Evolutionary conservation across 2,113 vertebrate genomes (phyloP).

Genomic region (Ctenodactylus gundi): DNA sequence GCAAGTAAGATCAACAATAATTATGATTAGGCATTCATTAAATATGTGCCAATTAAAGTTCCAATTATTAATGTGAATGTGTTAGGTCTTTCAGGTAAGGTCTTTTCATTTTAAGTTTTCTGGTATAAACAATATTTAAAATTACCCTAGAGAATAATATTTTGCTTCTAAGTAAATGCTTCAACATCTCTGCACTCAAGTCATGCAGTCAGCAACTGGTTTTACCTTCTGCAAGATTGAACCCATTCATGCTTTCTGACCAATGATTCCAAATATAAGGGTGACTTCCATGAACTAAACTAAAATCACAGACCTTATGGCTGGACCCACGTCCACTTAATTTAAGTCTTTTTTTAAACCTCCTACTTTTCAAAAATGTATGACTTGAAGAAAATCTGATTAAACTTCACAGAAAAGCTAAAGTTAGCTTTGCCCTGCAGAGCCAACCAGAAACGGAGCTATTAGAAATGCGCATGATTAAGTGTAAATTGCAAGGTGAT

Average conservation of each 20-base stretch:
- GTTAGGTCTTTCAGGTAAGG: neutral
- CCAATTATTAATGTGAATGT: neutral
- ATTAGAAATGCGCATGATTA: constrained; percentile 44
- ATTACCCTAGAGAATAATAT: neutral
- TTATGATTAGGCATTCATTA: neutral
- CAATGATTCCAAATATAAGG: constrained; percentile 48
- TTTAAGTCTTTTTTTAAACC: constrained; percentile 68
- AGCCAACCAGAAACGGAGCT: constrained; percentile 37
- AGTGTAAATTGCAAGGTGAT: constrained; percentile 22
- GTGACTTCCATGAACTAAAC: constrained; percentile 58
- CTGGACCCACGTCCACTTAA: constrained; percentile 61
- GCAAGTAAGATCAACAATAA: no score
- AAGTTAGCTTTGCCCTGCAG: constrained; percentile 27
- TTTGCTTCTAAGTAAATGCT: neutral
- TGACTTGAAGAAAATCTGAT: constrained; percentile 70
- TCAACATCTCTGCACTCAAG: constrained; percentile 45
- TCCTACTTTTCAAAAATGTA: constrained; percentile 66
- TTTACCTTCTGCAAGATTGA: neutral
- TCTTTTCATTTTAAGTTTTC: neutral
- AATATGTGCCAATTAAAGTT: neutral
- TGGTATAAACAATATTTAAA: constrained; percentile 6
- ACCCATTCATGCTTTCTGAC: constrained; percentile 41
- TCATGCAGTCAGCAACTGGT: neutral
- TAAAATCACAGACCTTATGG: constrained; percentile 67
- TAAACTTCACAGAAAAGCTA: constrained; percentile 68